These are phyloP conservation scores for Heteronetta atricapilla DNA, from an alignment of 2,113 vertebrate species.

Conservation along the genomic window DNA sequence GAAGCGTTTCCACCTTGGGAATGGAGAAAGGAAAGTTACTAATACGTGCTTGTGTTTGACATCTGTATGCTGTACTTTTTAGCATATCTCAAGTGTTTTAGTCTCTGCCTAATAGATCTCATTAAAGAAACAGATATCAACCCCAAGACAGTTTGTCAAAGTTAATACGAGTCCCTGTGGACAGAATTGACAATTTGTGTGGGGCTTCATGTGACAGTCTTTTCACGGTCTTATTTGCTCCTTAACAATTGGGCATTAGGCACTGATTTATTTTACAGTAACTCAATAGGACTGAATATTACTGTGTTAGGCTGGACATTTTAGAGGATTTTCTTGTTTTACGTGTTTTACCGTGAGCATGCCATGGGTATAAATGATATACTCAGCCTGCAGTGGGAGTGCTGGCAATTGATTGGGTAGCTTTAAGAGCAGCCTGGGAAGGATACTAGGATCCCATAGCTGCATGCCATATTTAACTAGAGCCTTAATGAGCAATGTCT, in stretches of 20 bases:
- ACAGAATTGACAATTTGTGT: constrained; percentile 75
- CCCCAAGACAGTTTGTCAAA: constrained; percentile 83
- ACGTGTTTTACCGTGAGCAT: constrained; percentile 53
- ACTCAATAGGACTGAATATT: constrained; percentile 65
- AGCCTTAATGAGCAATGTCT: constrained; percentile 64
- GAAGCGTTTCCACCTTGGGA: constrained; percentile 27
- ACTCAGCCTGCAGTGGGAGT: constrained; percentile 33
- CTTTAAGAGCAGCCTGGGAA: constrained; percentile 66
- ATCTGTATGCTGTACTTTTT: constrained; percentile 78
- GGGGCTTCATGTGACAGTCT: constrained; percentile 64
- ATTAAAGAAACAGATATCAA: constrained; percentile 82
- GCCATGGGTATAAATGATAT: constrained; percentile 58
- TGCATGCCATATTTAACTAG: constrained; percentile 59
- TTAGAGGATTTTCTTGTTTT: constrained; percentile 58
- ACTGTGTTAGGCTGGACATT: constrained; percentile 49
- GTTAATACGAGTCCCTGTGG: constrained; percentile 77
- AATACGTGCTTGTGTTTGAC: constrained; percentile 78
- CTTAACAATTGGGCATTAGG: constrained; percentile 76
- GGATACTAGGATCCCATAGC: constrained; percentile 52
- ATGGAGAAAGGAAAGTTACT: constrained; percentile 72
- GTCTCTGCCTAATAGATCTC: constrained; percentile 79
- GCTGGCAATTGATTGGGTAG: constrained; percentile 67
- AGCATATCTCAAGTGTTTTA: constrained; percentile 78
- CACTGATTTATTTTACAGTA: constrained; percentile 77
- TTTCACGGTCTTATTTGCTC: constrained; percentile 75